Base-by-base conservation (phyloP, 2,888 invertebrate genomes). In the Petrolisthes cinctipes region DNA sequence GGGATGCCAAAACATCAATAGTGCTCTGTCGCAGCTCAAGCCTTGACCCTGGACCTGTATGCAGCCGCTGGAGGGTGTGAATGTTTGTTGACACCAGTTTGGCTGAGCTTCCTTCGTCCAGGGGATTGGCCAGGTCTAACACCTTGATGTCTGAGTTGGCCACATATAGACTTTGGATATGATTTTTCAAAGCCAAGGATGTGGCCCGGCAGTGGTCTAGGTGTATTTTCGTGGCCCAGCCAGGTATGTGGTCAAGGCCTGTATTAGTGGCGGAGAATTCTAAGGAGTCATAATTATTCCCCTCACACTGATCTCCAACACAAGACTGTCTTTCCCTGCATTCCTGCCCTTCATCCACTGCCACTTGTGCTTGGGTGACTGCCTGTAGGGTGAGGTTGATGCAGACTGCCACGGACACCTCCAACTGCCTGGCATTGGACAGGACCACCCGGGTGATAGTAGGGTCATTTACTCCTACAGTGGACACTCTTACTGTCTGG, bases 1-100 rank as follows among this genome's bases (percentile, higher is more conserved):
- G 6, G 71, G 71, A 71, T 71, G 71, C 71, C 71, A 71, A n/a
- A n/a, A 71, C 71, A n/a, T 71, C 71, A 20, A 71, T 71, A 20
- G 71, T 71, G 20, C n/a, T 71, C n/a, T 71, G 71, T n/a, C 6
- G 71, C n/a, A 71, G 71, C 20, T 71, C n/a, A 14, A 71, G n/a
- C 17, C 20, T 71, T 71, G 71, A 71, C 71, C 71, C 71, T n/a
- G 20, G 6, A n/a, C n/a, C 71, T n/a, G 71, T 71, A n/a, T 71
- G 71, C n/a, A 71, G 4, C 71, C 20, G 14, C n/a, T 71, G 71
- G n/a, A 71, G 71, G 4, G 71, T 71, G 71, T 71, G 71, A 20
- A 71, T 71, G 4, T 20, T 71, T 14, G 17, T n/a, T 11, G 17
- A n/a, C 20, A n/a, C 71, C 11, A 71, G 20, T n/a, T 14, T n/a